Percentiles rank a stretch among this genome's conserved stretches.
Conservation (phyloP, 2,797 vertebrate species). For the Astyanax mexicanus region DNA sequence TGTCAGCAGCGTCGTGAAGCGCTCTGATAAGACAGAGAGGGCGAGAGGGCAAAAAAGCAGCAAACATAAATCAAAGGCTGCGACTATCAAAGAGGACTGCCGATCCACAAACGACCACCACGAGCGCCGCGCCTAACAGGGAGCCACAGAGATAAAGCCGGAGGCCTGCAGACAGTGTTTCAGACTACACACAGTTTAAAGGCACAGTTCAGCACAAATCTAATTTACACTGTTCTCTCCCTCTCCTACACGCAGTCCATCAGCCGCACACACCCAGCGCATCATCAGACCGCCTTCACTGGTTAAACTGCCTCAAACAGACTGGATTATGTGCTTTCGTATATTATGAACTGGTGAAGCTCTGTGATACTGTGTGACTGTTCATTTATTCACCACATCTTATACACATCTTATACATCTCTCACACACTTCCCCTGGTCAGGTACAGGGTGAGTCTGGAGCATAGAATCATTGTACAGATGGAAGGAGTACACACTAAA, state of each 20-base stretch:
- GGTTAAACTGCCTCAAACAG: not conserved
- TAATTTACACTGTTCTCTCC: not conserved
- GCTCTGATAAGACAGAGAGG: slow-evolving; percentile 44
- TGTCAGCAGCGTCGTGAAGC: slow-evolving; percentile 43
- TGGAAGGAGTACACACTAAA: no score
- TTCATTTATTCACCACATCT: no score
- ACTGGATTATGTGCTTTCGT: not conserved
- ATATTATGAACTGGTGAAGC: no score
- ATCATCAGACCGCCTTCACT: not conserved
- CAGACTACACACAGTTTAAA: not conserved
- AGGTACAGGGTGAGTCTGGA: no score
- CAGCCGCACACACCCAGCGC: slow-evolving; percentile 3
- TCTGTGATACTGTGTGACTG: no score
- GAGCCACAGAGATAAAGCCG: slow-evolving; percentile 30
- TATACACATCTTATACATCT: no score
- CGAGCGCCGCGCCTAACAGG: not conserved
- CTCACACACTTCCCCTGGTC: no score
- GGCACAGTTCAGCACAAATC: not conserved
- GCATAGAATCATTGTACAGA: no score
- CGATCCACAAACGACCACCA: slow-evolving; percentile 29
- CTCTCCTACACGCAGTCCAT: not conserved
- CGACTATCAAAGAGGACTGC: slow-evolving; percentile 39
- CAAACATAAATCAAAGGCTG: slow-evolving; percentile 44
- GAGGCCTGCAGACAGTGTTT: not conserved
- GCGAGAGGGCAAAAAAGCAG: slow-evolving; percentile 23